Base-by-base conservation (phyloP, 2,797 vertebrate species). In the Tadarida brasiliensis region DNA sequence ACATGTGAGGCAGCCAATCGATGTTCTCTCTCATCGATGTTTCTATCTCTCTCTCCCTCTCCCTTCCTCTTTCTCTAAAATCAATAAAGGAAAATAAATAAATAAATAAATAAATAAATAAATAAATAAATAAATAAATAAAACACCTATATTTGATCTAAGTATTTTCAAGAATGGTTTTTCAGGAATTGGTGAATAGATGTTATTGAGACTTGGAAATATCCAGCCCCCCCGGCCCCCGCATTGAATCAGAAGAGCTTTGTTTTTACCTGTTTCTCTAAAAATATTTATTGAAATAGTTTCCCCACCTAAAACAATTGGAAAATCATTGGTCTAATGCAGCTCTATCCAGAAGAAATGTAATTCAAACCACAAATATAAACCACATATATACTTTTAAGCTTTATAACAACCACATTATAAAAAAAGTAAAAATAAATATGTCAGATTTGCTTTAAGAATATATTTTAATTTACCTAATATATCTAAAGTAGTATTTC, bases 201-300 rank as follows among this genome's bases (percentile, higher is more conserved):
- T 78, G 6, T 56, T 59, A 51, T 4, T n/a, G 19, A 39, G 30
- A 87, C 0, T 56, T 88, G 39, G 47, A 39, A 85, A 74, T 91
- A 80, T 5, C 22, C n/a, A 56, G 35, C 44, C 89, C 0, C n/a
- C 59, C 5, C n/a, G n/a, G n/a, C 28, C 2, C 4, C 22, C 54
- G 54, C 54, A 59, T 1, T 78, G 70, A 78, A 67, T 11, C 35
- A 91, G 39, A 94, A 87, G 20, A 77, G 30, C 35, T 77, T 49
- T 94, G n/a, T 57, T 85, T 93, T 82, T 65, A n/a, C 35, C 47
- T 68, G 33, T 28, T 96, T 83, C n/a, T 59, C 63, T 76, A 71
- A 92, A 90, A 35, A 83, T 7, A 89, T 51, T 26, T 49, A 61
- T 63, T 89, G 26, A 82, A 88, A 56, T 81, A 68, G 6, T 78